Evolutionary conservation across 1,140 invertebrate species (phyloP).

Genomic region (Stegodyphus dumicola): DNA sequence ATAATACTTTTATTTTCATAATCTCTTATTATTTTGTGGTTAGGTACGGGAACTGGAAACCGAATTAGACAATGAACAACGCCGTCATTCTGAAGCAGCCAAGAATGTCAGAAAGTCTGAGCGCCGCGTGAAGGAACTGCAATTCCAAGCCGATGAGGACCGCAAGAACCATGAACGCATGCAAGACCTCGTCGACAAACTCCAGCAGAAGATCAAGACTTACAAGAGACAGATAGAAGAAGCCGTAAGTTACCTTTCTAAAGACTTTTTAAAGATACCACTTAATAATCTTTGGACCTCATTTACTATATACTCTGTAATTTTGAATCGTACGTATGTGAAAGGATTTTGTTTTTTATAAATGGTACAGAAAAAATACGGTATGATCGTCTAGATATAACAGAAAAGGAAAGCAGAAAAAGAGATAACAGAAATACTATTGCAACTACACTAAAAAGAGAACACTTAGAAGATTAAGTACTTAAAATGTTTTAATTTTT

Average conservation of each 20-base stretch:
- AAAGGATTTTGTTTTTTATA: no score
- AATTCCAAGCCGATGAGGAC: slow-evolving; percentile 73
- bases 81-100: slow-evolving; percentile 92
- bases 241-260: slow-evolving; percentile 65
- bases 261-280: neutral
- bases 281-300: no score
- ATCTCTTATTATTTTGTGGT: neutral
- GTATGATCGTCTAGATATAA: no score
- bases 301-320: no score
- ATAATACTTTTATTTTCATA: neutral
- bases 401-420: no score
- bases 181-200: slow-evolving; percentile 74
- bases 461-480: no score
- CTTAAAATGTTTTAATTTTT: no score
- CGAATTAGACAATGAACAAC: slow-evolving; percentile 97
- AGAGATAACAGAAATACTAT: no score
- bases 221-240: slow-evolving; percentile 77
- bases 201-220: slow-evolving; percentile 75
- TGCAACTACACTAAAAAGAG: no score
- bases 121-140: slow-evolving; percentile 73
- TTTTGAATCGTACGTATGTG: no score
- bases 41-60: slow-evolving; percentile 87
- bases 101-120: slow-evolving; percentile 73
- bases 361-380: no score
- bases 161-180: slow-evolving; percentile 72